A percentile compares a stretch with the other conserved stretches of the same genome.
Evolutionary conservation across 2,113 vertebrate species (phyloP).

Genomic region (Andinoacara biseriatus): DNA sequence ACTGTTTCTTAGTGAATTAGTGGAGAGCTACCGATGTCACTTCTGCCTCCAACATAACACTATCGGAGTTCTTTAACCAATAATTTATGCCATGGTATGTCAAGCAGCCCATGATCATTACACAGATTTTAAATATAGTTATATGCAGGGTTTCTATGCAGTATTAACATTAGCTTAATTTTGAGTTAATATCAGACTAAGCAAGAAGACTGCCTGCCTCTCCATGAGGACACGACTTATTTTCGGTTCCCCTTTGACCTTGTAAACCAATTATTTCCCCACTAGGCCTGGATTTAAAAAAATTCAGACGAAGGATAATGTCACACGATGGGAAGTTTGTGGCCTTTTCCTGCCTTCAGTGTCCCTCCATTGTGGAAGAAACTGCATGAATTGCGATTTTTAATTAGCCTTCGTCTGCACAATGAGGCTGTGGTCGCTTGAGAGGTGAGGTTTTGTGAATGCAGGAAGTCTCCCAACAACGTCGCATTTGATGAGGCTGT

Average conservation of each 20-base stretch:
- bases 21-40: too few species aligned
- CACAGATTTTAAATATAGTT: background rate
- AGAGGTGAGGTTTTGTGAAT: conserved; percentile 59
- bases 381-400: conserved; percentile 44
- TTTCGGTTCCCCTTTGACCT: conserved; percentile 21
- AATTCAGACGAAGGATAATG: conserved; percentile 27
- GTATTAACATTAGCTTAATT: background rate
- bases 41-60: too few species aligned
- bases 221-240: background rate
- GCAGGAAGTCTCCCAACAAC: conserved; percentile 60
- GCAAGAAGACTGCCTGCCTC: background rate
- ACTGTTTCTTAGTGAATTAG: too few species aligned
- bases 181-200: background rate
- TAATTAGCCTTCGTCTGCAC: conserved; percentile 48
- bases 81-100: too few species aligned
- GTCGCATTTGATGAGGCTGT: conserved; percentile 70
- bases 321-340: conserved; percentile 37
- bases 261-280: conserved; percentile 38
- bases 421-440: conserved; percentile 40
- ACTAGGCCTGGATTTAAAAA: background rate
- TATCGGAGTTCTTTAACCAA: too few species aligned
- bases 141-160: background rate
- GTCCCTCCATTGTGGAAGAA: conserved; percentile 10
- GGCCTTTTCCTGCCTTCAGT: conserved; percentile 37
- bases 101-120: too few species aligned